Base-by-base conservation (phyloP, 2,113 vertebrate genomes). In the Motacilla alba region DNA sequence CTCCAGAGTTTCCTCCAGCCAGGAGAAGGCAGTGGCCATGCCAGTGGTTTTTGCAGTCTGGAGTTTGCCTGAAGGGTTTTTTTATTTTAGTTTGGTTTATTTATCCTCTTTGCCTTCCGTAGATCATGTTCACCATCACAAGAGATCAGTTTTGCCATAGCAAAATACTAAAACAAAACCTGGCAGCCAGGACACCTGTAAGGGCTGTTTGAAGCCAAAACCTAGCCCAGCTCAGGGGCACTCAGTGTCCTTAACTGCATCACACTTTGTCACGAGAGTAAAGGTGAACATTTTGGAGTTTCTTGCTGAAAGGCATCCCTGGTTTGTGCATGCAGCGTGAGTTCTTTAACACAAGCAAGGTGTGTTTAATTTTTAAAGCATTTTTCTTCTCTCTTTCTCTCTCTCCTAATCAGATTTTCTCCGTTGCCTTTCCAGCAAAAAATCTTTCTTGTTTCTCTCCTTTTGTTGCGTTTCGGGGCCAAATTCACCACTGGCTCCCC, bases 401-500 rank as follows among this genome's bases (percentile, higher is more conserved):
- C 53, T 81, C 60, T 82, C 19, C 84, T n/a, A 94, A 84, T 94
- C 63, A 79, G 58, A 83, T 58, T 52, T 88, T 93, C 81, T 93
- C 80, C 5, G 1, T 81, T 87, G 66, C 64, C 92, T 95, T 91
- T 96, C 46, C 62, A 90, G 74, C 56, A 50, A 94, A 59, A 60
- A 91, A 39, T 69, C 79, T 95, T 88, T 85, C 72, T 95, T 47
- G 49, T 97, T 95, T 94, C 91, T 91, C 74, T 96, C 60, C 96
- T 87, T 95, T 77, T 76, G 63, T 95, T 95, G 78, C 74, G 11
- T 95, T 96, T 96, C 7, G 86, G 90, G 90, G 92, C 89, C 93
- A 96, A 96, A 95, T 96, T 95, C 92, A 96, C 92, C 75, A 79
- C 92, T 96, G 96, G 90, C 75, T 93, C 49, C 39, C 77, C 67